phyloP scores from a whole-genome alignment of 2,113 vertebrate genomes.

The Todiramphus saurophagus region DNA sequence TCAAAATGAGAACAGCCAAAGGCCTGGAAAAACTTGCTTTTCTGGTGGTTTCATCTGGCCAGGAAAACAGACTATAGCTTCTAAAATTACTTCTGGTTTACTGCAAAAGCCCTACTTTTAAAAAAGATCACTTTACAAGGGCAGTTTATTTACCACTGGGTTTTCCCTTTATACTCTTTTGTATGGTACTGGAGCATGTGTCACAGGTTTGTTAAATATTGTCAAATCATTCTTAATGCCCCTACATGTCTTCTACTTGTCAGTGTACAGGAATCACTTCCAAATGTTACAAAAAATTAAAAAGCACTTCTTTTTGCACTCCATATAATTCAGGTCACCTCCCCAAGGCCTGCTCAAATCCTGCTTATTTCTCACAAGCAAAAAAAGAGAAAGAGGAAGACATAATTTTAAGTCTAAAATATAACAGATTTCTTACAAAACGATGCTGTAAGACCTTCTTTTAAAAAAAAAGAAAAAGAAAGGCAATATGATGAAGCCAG shows the following conservation, averaged over 20 bases:
- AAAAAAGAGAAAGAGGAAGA: constrained; percentile 7
- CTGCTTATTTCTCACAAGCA: constrained; percentile 19
- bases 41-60: not conserved
- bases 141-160: not conserved
- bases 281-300: not conserved
- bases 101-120: not conserved
- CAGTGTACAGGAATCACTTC: not conserved
- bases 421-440: not conserved
- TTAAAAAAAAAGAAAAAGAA: not conserved
- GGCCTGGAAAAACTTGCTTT: not conserved
- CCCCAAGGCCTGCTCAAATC: constrained; percentile 3
- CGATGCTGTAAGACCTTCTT: not conserved
- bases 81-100: constrained; percentile 15
- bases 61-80: not conserved
- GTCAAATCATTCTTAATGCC: not conserved
- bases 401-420: not conserved
- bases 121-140: not conserved
- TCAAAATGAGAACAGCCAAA: not conserved
- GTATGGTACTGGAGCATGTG: not conserved
- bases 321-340: constrained; percentile 32
- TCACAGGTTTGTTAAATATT: not conserved
- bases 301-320: constrained; percentile 9
- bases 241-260: not conserved
- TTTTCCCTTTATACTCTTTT: not conserved
- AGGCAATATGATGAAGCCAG: not conserved